Conservation (phyloP, 35 echinoderm and acorn worm species). For the Diadema setosum region DNA sequence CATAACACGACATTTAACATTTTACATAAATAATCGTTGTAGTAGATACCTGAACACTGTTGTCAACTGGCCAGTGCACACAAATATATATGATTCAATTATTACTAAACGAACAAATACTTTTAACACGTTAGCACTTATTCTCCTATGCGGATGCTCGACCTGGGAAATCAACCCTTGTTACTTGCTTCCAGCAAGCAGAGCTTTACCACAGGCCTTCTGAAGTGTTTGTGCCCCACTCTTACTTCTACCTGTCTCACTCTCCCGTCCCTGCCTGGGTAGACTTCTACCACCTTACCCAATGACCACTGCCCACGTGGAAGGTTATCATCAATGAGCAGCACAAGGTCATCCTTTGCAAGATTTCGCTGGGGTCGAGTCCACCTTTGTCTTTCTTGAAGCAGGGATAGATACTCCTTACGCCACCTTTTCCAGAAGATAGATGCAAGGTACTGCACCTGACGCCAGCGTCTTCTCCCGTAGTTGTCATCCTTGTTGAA, state of each 20-base stretch:
- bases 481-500: background rate
- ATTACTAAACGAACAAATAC: too few species aligned
- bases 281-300: background rate
- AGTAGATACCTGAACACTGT: too few species aligned
- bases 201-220: background rate
- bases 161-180: too few species aligned
- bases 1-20: too few species aligned
- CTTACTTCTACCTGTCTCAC: background rate
- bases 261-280: background rate
- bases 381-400: constrained; percentile 57
- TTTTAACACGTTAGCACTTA: too few species aligned
- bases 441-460: background rate
- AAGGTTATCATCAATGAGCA: constrained; percentile 33
- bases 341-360: constrained; percentile 35
- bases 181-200: constrained; percentile 12
- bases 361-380: background rate
- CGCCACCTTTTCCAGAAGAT: constrained; percentile 31
- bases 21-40: too few species aligned
- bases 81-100: too few species aligned
- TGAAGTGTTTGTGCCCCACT: background rate
- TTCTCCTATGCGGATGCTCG: too few species aligned
- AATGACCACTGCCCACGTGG: constrained; percentile 27
- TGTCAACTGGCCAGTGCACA: too few species aligned
- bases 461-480: background rate
- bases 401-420: constrained; percentile 38